Evolutionary conservation across 2,888 invertebrate species (phyloP), one percentile per base, ranked within the genome.

Genomic region (Nysson spinosus): DNA sequence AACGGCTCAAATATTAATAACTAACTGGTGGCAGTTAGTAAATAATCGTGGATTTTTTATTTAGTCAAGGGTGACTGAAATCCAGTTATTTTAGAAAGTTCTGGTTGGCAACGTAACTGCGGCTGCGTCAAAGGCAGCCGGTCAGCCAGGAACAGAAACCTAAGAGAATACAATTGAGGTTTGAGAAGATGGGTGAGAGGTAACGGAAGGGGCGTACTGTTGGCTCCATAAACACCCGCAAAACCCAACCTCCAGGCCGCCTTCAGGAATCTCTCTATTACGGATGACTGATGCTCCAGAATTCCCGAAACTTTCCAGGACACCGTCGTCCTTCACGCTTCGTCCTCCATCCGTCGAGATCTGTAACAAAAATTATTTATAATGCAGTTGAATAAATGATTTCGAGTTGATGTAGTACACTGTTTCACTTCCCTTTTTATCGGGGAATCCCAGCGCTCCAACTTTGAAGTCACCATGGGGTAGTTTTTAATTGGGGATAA

Each of bases 191-290:
- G 49, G 67, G 55, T 19, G 49, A 65, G 69, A 68, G 62, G 63
- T 55, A 47, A 42, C 55, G 30, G 70, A 71, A 71, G 75, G 80
- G 81, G 80, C 78, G 80, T 81, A 75, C 60, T 78, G 75, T 79
- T 80, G 79, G 72, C 52, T 77, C 72, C 74, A 80, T 81, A 83
- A 83, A 80, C 80, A 80, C 77, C 79, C 79, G 77, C 81, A 80
- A 80, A 78, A 67, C 55, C 69, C 75, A 75, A 69, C 72, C 68
- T 70, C 55, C 20, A 34, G 44, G 63, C 54, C 44, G 51, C 65
- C 58, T 70, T 30, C 55, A 63, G 63, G 60, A 76, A 78, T 61
- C 60, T 72, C 69, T 67, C 62, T 61, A 52, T 64, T 65, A 63
- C 57, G 65, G 58, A 77, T 75, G 78, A 78, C 68, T 55, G 71